Evolutionary conservation across 1,140 invertebrate species (phyloP).

Genomic region (Cydia splendana): DNA sequence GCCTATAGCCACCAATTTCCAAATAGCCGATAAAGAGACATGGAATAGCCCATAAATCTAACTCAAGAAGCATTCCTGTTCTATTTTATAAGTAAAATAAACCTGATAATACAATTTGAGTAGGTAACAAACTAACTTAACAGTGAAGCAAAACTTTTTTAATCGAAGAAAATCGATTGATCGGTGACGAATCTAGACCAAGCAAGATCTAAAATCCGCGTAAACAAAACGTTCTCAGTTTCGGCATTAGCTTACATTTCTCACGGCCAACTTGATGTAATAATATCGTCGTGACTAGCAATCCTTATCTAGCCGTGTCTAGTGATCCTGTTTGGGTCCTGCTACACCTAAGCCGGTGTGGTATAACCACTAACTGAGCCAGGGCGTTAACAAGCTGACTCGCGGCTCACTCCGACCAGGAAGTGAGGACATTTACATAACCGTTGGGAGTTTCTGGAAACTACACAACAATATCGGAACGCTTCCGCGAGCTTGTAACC

Average conservation of each 20-base stretch:
- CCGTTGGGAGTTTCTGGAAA: slow-evolving; percentile 63
- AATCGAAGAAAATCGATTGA: background rate
- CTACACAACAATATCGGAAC: slow-evolving; percentile 62
- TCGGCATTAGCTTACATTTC: slow-evolving; percentile 18
- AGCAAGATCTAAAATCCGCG: background rate
- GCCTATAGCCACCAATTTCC: background rate
- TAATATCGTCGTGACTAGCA: slow-evolving; percentile 67
- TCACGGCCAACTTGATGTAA: slow-evolving; percentile 38
- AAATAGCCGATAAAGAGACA: background rate
- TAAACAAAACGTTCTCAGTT: slow-evolving; percentile 18
- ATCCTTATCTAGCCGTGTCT: slow-evolving; percentile 66
- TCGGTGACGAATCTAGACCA: background rate
- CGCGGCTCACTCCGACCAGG: slow-evolving; percentile 53
- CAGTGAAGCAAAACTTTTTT: background rate
- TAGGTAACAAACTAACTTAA: background rate
- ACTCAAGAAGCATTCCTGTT: background rate
- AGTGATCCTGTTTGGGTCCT: slow-evolving; percentile 47
- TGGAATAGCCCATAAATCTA: background rate
- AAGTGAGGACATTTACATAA: slow-evolving; percentile 71
- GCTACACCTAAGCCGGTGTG: slow-evolving; percentile 49
- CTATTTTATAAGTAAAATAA: background rate
- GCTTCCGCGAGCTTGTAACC: slow-evolving; percentile 56
- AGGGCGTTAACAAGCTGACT: slow-evolving; percentile 63
- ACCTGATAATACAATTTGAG: background rate
- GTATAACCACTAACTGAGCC: background rate